These are phyloP conservation scores for Agelaius phoeniceus DNA, from an alignment of 2,113 vertebrate species.

Conservation along the genomic window DNA sequence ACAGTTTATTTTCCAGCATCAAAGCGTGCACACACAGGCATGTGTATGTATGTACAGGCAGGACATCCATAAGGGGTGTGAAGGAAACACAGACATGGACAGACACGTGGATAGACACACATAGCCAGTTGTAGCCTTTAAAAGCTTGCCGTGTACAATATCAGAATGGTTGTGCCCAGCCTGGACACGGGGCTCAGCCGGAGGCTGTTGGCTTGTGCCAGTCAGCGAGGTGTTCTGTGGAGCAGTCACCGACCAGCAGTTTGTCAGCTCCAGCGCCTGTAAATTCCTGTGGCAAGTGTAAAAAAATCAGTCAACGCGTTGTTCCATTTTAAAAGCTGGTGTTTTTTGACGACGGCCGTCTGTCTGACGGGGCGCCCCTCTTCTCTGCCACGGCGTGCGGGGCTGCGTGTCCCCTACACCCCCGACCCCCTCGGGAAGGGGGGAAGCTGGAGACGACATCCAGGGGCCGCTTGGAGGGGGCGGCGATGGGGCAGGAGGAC, in stretches of 20 bases:
- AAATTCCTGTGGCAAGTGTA: not conserved
- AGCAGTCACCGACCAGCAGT: not conserved
- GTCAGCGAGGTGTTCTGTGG: rapidly evolving
- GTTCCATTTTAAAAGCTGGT: not conserved
- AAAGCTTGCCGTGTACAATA: not conserved
- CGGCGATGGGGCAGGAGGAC: not conserved
- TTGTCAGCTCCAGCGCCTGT: not conserved
- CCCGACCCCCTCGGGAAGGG: too few species aligned
- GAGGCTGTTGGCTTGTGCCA: not conserved
- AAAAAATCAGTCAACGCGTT: not conserved
- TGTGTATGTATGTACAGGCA: too few species aligned
- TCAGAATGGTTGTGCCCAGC: not conserved
- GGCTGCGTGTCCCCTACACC: not conserved
- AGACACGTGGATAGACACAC: not conserved
- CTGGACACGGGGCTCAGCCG: not conserved
- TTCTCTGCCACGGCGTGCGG: rapidly evolving
- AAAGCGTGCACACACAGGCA: rapidly evolving
- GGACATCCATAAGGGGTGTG: rapidly evolving
- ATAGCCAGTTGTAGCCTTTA: not conserved
- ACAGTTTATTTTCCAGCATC: not conserved
- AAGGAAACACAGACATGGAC: not conserved
- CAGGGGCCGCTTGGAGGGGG: rapidly evolving
- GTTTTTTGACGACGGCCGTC: not conserved
- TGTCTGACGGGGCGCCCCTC: not conserved
- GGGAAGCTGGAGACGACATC: not conserved